Conservation (phyloP, 2,888 invertebrate genomes). For the Orthonevra nobilis region DNA sequence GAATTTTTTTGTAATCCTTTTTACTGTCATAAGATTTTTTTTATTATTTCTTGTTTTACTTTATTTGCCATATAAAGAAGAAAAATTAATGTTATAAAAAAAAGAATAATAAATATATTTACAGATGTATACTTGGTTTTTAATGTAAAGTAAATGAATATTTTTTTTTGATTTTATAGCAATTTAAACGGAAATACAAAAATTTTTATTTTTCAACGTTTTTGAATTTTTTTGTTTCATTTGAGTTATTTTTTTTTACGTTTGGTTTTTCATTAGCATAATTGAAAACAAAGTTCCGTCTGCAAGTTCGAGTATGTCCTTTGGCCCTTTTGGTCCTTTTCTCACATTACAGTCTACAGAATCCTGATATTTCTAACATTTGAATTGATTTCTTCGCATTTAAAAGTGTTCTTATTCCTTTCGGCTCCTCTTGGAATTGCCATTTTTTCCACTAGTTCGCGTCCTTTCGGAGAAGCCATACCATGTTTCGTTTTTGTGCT, state of each 20-base stretch:
- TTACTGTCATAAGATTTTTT: constrained; percentile 64
- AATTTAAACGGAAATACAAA: constrained; percentile 7
- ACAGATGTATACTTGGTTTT: constrained; percentile 57
- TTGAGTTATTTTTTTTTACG: background rate
- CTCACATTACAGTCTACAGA: too few relatives aligned
- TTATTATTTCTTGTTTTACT: constrained; percentile 52
- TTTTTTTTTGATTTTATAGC: constrained; percentile 6
- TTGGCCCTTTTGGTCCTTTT: too few relatives aligned
- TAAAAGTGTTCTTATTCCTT: too few relatives aligned
- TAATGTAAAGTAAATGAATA: constrained; percentile 22
- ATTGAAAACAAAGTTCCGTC: background rate
- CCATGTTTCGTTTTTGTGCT: too few relatives aligned
- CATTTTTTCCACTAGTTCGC: too few relatives aligned
- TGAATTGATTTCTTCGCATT: too few relatives aligned
- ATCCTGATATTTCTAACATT: too few relatives aligned
- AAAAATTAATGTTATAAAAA: constrained; percentile 60
- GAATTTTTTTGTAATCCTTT: constrained; percentile 65
- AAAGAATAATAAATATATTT: constrained; percentile 64
- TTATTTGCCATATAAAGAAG: constrained; percentile 63
- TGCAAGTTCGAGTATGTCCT: too few relatives aligned
- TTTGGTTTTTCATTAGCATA: background rate
- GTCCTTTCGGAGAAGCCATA: too few relatives aligned
- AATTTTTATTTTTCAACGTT: constrained; percentile 5
- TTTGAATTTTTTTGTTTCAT: constrained; percentile 1
- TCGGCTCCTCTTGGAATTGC: too few relatives aligned